Percentiles rank a stretch among this genome's conserved stretches.
These are phyloP conservation scores for Lamellibrachia luymesi DNA, from an alignment of 1,140 invertebrate genomes.

Conservation along the genomic window DNA sequence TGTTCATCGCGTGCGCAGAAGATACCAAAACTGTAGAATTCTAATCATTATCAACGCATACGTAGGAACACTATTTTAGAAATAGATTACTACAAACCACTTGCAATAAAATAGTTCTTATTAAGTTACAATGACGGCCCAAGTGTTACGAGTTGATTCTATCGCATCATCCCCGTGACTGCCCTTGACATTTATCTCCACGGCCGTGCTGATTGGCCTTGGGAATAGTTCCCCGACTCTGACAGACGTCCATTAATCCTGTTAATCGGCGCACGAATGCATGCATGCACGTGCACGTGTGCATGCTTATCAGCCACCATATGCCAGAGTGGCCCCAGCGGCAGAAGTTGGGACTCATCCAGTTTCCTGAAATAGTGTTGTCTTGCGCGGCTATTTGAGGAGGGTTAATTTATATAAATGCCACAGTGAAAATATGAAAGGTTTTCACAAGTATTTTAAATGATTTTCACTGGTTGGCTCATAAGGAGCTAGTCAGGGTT, in stretches of 20 bases:
- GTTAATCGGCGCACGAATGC: neutral
- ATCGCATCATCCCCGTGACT: neutral
- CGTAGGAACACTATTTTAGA: neutral
- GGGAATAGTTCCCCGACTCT: neutral
- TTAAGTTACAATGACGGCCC: neutral
- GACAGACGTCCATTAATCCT: neutral
- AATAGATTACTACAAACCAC: neutral
- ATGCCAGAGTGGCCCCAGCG: neutral
- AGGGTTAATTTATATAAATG: neutral
- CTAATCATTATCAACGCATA: neutral
- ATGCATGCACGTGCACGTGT: neutral
- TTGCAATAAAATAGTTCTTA: neutral
- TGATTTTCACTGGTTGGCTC: too few species aligned
- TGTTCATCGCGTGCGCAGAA: neutral
- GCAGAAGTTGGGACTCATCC: neutral
- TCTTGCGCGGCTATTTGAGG: neutral
- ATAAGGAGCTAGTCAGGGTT: too few species aligned
- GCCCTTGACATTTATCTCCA: neutral
- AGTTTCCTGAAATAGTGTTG: neutral
- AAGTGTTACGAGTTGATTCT: neutral
- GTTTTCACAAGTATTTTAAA: too few species aligned
- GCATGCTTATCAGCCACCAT: too few species aligned
- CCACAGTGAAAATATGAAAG: neutral
- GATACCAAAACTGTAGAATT: neutral
- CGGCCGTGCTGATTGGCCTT: neutral